Percentiles rank a stretch among this genome's conserved stretches.
Conservation (phyloP, 2,113 vertebrate genomes). For the Lanius ludovicianus region DNA sequence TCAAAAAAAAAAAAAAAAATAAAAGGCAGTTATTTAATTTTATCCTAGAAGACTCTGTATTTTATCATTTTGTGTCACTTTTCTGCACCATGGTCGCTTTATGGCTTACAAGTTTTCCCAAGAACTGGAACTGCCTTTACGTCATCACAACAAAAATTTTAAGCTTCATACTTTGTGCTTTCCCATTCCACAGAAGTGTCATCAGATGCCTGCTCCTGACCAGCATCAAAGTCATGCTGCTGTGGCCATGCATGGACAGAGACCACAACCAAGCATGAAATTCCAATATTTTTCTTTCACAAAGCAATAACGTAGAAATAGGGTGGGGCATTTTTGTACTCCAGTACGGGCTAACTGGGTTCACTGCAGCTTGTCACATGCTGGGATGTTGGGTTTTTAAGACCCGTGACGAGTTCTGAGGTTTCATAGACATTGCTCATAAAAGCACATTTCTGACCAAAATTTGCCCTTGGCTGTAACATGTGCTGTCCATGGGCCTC, state of each 20-base stretch:
- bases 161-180: background rate
- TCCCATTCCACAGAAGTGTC: background rate
- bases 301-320: background rate
- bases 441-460: conserved; percentile 14
- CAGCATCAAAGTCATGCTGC: background rate
- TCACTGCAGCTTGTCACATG: background rate
- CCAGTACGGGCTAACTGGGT: background rate
- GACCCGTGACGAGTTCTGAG: background rate
- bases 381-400: background rate
- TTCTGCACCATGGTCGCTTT: background rate
- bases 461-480: background rate
- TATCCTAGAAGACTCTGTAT: background rate
- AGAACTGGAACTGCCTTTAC: background rate
- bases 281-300: background rate
- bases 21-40: background rate
- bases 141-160: background rate
- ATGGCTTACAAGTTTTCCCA: background rate
- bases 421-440: background rate
- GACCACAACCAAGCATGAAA: background rate
- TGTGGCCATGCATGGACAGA: background rate
- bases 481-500: background rate
- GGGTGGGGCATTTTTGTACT: background rate
- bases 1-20: background rate
- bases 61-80: background rate
- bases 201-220: background rate